A percentile compares a stretch with the other conserved stretches of the same genome.
Conservation (phyloP, 2,797 vertebrate species). For the Spea hammondii region DNA sequence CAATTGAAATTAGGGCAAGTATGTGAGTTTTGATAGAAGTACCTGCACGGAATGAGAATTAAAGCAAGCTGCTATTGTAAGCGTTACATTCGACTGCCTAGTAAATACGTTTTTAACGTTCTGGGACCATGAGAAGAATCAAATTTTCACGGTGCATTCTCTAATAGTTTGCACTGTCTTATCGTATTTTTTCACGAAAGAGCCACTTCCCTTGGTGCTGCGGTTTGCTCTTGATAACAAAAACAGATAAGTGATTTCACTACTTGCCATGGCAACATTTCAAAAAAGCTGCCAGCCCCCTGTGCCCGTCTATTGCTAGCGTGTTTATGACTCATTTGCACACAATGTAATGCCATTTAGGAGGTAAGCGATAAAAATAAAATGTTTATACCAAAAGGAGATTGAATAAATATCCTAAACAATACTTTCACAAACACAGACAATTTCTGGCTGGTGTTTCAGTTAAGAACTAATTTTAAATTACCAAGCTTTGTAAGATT, state of each 20-base stretch:
- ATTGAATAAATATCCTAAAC: constrained; percentile 34
- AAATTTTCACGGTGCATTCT: constrained; percentile 5
- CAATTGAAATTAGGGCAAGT: too few species aligned
- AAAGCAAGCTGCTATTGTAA: not conserved
- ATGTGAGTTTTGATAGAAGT: not conserved
- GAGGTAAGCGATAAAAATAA: constrained; percentile 12
- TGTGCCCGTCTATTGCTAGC: constrained; percentile 26
- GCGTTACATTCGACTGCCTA: not conserved
- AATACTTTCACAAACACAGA: constrained; percentile 29
- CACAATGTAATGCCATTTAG: constrained; percentile 26
- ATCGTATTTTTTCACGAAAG: constrained; percentile 35
- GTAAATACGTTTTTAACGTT: not conserved
- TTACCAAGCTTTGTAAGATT: constrained; percentile 7
- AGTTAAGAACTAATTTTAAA: constrained; percentile 27
- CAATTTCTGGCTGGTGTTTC: constrained; percentile 7
- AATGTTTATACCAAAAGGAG: constrained; percentile 23
- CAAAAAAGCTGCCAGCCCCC: constrained; percentile 18
- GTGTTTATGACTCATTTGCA: constrained; percentile 37
- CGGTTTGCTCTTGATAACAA: constrained; percentile 34
- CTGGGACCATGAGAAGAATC: constrained; percentile 9
- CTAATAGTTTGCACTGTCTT: constrained; percentile 17
- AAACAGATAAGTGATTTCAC: constrained; percentile 34
- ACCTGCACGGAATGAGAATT: not conserved
- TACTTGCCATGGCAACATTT: constrained; percentile 46
- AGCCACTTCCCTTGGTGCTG: constrained; percentile 19